Base-by-base conservation (phyloP, 2,888 invertebrate species). In the Athetis lepigone region DNA sequence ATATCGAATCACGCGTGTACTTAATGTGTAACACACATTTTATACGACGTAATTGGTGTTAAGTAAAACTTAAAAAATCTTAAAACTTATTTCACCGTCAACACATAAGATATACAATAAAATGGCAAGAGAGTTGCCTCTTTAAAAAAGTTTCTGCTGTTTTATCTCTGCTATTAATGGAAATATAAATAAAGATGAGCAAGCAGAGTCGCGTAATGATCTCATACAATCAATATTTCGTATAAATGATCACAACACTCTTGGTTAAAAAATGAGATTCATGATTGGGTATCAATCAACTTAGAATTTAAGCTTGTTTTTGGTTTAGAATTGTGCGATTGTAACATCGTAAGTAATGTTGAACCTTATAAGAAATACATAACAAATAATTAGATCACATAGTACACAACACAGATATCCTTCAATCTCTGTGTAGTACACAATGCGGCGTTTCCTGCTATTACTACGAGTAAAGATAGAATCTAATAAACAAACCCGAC, bases 401-500 rank as follows among this genome's bases (percentile, higher is more conserved):
- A 57, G 39, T 33, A 23, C 23, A 21, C 4, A 25, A 43, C 36
- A 37, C 33, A 40, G 37, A 46, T 64, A n/a, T n/a, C n/a, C n/a
- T n/a, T n/a, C n/a, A n/a, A n/a, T n/a, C 33, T 4, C 13, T 3
- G 13, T 33, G 4, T 33, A 29, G 29, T 29, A 27, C 27, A 8
- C 9, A 27, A 9, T 8, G 27, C 27, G 27, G 27, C 27, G 27
- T 8, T 27, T 40, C 39, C 59, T 19, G 42, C 21, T 8, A 21
- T 39, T 13, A 50, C 27, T 5, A 36, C 0, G 49, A 62, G 43
- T 52, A 36, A 46, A 54, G 4, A 40, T 39, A 51, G 9, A 39
- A 49, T 4, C 25, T 47, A 47, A 71, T 51, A 40, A 51, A 46
- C 39, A 21, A 11, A 8, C 21, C 27, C 0, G 39, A n/a, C 45